Evolutionary conservation across 92 coral and sea anemone genomes (phyloP).

Genomic region (Scolanthus callimorphus): DNA sequence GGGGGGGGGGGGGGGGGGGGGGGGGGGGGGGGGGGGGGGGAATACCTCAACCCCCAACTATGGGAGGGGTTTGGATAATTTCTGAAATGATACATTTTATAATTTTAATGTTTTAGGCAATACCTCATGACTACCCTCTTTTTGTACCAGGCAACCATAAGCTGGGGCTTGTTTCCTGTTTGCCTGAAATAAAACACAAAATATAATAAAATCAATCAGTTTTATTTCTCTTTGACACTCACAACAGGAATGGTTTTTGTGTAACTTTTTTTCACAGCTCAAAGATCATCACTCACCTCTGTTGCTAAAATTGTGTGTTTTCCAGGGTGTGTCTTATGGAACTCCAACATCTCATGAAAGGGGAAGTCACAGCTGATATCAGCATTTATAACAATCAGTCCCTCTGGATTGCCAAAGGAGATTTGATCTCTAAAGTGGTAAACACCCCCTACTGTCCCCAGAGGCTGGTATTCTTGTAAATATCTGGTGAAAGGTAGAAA

Average conservation of each 20-base stretch:
- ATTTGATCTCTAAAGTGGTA: constrained; percentile 98
- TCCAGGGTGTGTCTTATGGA: constrained; percentile 79
- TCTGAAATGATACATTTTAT: too few relatives aligned
- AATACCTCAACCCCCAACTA: too few relatives aligned
- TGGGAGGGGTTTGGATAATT: too few relatives aligned
- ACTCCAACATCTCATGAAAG: constrained; percentile 76
- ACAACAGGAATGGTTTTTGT: too few relatives aligned
- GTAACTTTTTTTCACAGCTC: too few relatives aligned
- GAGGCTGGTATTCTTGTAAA: constrained; percentile 95
- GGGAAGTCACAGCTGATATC: constrained; percentile 94
- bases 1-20: too few relatives aligned
- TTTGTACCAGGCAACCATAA: constrained; percentile 89
- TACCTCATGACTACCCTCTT: constrained; percentile 86
- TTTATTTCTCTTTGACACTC: not conserved
- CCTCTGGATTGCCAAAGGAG: constrained; percentile 91
- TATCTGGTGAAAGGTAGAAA: too few relatives aligned
- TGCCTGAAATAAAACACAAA: constrained; percentile 46
- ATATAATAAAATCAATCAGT: not conserved
- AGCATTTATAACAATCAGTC: constrained; percentile 82
- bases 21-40: too few relatives aligned
- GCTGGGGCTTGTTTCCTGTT: constrained; percentile 82
- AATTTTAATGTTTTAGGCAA: not conserved
- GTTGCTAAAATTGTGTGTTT: constrained; percentile 94
- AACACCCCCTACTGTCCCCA: constrained; percentile 94
- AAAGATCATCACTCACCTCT: too few relatives aligned